A percentile compares a stretch with the other conserved stretches of the same genome.
Evolutionary conservation across 2,888 invertebrate genomes (phyloP).

Genomic region (Antheraea assamensis): DNA sequence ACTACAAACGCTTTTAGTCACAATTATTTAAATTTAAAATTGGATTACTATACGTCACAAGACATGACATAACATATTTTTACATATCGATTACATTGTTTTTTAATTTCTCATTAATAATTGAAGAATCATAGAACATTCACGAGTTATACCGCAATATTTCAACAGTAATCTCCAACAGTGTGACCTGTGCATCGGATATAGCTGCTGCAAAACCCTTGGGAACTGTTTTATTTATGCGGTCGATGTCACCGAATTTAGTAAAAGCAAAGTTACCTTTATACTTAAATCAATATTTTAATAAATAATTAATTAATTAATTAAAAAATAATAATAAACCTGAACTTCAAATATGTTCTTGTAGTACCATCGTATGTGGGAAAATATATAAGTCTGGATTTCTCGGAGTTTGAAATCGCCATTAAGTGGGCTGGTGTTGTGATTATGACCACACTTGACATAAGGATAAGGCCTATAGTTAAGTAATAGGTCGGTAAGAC

Average conservation of each 20-base stretch:
- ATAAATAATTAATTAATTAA: no score
- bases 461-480: no score
- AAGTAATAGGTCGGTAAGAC: no score
- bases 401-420: no score
- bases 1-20: not conserved
- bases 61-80: not conserved
- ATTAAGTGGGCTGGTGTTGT: no score
- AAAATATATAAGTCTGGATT: no score
- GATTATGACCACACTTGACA: no score
- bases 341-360: no score
- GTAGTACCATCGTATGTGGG: no score
- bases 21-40: not conserved
- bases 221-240: slow-evolving; percentile 9
- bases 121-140: not conserved
- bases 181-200: not conserved
- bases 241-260: not conserved
- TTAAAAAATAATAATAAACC: no score
- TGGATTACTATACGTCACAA: not conserved
- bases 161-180: slow-evolving; percentile 3
- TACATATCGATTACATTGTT: not conserved
- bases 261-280: not conserved
- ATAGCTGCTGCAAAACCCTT: slow-evolving; percentile 7
- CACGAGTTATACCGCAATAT: not conserved
- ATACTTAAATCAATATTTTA: no score
- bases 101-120: not conserved